Percentiles rank a stretch among this genome's conserved stretches.
Conservation (phyloP, 2,888 invertebrate genomes). For the Rhagonycha fulva region DNA sequence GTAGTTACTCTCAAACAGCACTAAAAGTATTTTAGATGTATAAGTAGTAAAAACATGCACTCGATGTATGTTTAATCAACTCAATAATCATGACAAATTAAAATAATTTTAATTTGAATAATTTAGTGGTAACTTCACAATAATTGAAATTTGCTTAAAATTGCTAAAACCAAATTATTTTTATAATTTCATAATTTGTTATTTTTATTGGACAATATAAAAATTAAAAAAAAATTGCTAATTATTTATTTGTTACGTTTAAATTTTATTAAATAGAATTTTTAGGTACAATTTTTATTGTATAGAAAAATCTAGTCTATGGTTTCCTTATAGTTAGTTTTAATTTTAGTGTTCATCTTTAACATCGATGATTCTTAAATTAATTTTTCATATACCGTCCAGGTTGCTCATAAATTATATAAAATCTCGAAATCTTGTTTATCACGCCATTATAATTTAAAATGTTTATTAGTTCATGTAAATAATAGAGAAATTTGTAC, state of each 20-base stretch:
- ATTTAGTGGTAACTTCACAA: neutral
- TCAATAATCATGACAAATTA: slow-evolving; percentile 14
- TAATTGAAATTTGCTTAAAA: neutral
- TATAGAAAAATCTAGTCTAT: neutral
- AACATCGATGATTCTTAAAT: neutral
- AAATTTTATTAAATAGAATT: neutral
- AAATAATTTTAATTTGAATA: neutral
- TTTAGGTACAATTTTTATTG: neutral
- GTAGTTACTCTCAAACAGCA: slow-evolving; percentile 8
- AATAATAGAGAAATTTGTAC: slow-evolving; percentile 15
- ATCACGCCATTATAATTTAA: neutral
- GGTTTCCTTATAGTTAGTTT: slow-evolving; percentile 1
- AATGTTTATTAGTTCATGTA: slow-evolving; percentile 8
- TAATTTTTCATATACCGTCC: neutral
- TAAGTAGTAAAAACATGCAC: slow-evolving; percentile 9
- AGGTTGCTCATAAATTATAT: neutral
- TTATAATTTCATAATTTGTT: neutral
- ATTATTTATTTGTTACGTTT: neutral
- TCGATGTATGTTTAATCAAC: neutral
- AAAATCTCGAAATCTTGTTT: neutral
- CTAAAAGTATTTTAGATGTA: slow-evolving; percentile 18
- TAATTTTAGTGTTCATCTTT: neutral
- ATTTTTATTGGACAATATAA: neutral
- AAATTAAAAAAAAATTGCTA: neutral
- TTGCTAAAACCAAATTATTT: neutral